Evolutionary conservation across 2,113 vertebrate species (phyloP).

Genomic region (Seriola quinqueradiata): DNA sequence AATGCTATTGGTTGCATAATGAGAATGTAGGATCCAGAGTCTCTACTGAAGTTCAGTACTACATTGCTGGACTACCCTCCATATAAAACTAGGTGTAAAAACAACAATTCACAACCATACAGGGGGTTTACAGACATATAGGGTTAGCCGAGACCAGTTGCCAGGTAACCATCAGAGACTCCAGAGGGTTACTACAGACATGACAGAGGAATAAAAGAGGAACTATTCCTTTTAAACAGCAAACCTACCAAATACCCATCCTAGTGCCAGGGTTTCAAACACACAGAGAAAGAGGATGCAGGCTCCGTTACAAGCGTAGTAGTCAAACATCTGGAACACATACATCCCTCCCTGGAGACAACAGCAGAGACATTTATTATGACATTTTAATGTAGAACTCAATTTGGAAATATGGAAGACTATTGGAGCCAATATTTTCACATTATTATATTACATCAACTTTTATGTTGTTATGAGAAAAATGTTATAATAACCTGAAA

Average conservation of each 20-base stretch:
- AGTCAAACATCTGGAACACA: constrained; percentile 84
- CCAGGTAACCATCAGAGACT: neutral
- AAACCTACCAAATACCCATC: constrained; percentile 82
- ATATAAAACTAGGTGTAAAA: no score
- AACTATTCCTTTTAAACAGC: neutral
- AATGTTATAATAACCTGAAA: neutral
- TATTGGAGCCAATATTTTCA: neutral
- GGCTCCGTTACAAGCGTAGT: constrained; percentile 84
- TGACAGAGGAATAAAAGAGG: neutral
- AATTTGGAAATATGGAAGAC: neutral
- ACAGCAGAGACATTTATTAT: constrained; percentile 1
- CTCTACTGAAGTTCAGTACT: no score
- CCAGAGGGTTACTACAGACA: neutral
- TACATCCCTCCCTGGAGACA: constrained; percentile 82
- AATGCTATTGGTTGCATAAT: no score
- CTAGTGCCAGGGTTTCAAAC: constrained; percentile 79
- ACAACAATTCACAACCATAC: no score
- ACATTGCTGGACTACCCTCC: no score
- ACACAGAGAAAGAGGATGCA: constrained; percentile 81
- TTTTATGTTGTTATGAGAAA: neutral
- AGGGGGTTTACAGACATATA: no score
- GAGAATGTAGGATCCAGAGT: no score
- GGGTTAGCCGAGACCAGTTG: no score
- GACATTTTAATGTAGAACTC: neutral
- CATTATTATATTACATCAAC: neutral